Conservation (phyloP, 2,888 invertebrate species). For the Drosophila yooni region DNA sequence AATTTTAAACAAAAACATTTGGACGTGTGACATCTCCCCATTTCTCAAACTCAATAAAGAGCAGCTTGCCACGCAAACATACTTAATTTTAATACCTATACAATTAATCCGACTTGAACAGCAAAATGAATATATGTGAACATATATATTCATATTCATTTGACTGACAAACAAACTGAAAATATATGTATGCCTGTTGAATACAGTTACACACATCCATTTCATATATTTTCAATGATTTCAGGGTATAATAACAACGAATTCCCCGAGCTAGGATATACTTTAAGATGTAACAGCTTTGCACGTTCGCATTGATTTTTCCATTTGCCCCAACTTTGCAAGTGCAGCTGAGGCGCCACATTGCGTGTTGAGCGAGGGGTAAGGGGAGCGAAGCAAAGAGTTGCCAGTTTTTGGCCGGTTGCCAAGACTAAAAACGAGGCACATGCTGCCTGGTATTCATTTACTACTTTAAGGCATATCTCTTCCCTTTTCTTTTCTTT, state of each 20-base stretch:
- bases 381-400: not conserved
- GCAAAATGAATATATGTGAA: not conserved
- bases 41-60: not conserved
- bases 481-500: not conserved
- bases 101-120: not conserved
- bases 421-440: slow-evolving; percentile 46
- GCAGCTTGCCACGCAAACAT: not conserved
- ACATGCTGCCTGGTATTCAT: slow-evolving; percentile 46
- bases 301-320: slow-evolving; percentile 60
- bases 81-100: not conserved
- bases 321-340: slow-evolving; percentile 39
- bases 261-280: not conserved
- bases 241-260: not conserved
- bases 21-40: not conserved
- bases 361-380: not conserved
- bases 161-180: not conserved
- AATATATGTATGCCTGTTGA: not conserved
- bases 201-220: not conserved
- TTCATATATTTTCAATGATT: not conserved
- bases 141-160: not conserved
- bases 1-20: not conserved
- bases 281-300: slow-evolving; percentile 11
- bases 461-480: slow-evolving; percentile 35
- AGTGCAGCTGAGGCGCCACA: slow-evolving; percentile 28
- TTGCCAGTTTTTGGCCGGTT: slow-evolving; percentile 40